phyloP scores from a whole-genome alignment of 2,113 vertebrate genomes.

The Ivindomyrus marchei region DNA sequence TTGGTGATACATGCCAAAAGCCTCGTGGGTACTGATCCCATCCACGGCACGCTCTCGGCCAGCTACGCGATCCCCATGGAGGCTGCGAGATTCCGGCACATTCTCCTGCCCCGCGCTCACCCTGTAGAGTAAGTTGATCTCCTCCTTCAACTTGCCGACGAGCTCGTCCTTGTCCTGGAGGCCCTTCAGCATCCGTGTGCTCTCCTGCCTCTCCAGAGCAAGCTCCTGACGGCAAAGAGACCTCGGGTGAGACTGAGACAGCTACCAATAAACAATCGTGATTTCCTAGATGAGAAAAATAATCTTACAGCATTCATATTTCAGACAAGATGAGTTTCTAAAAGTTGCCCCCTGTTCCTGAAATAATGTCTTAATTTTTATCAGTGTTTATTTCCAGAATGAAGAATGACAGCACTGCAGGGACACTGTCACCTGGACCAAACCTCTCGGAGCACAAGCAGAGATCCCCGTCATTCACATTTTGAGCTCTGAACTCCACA shows the following conservation, averaged over 20 bases:
- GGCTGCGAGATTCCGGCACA: not conserved
- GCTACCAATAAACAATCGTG: not conserved
- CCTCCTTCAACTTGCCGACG: slow-evolving; percentile 85
- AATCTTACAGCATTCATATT: not conserved
- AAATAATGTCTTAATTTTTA: not conserved
- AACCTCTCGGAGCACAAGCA: not conserved
- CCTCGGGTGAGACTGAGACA: not conserved
- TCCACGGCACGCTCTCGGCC: not conserved
- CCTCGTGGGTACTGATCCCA: not conserved
- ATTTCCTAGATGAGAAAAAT: not conserved
- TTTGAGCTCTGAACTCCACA: not conserved
- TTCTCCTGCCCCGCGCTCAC: slow-evolving; percentile 60
- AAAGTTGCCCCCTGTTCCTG: not conserved
- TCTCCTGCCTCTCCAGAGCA: slow-evolving; percentile 80
- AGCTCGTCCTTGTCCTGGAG: slow-evolving; percentile 88
- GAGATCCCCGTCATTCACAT: not conserved
- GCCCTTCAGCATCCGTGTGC: slow-evolving; percentile 67
- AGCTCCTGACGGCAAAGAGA: slow-evolving; percentile 69
- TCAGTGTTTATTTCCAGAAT: not conserved
- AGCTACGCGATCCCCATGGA: not conserved
- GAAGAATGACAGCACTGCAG: not conserved
- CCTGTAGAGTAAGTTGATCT: slow-evolving; percentile 92
- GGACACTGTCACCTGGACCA: not conserved
- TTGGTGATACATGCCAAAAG: not conserved
- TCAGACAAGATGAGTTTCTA: not conserved